Evolutionary conservation across 2,888 invertebrate species (phyloP).

Genomic region (Adela reaumurella): DNA sequence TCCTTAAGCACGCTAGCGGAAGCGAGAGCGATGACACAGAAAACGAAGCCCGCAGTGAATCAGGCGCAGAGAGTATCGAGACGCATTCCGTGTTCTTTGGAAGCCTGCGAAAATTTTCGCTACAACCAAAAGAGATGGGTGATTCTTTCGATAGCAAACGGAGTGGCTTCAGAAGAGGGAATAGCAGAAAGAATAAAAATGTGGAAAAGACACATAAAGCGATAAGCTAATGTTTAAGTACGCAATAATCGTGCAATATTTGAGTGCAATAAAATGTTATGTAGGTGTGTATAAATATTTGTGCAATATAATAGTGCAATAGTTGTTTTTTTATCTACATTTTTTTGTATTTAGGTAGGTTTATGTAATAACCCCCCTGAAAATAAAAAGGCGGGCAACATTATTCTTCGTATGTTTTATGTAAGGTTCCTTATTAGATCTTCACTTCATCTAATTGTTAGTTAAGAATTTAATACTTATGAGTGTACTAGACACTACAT

Average conservation of each 20-base stretch:
- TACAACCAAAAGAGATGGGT: not conserved
- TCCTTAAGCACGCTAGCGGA: slow-evolving; percentile 55
- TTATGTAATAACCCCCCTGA: too few relatives aligned
- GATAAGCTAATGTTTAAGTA: not conserved
- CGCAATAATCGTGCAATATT: slow-evolving; percentile 12
- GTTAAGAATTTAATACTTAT: too few relatives aligned
- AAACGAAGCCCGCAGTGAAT: slow-evolving; percentile 79
- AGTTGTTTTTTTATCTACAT: too few relatives aligned
- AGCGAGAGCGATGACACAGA: slow-evolving; percentile 78
- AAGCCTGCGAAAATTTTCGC: slow-evolving; percentile 55
- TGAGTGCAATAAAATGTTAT: slow-evolving; percentile 16
- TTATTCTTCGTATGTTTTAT: too few relatives aligned
- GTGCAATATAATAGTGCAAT: slow-evolving; percentile 3
- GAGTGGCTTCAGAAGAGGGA: not conserved
- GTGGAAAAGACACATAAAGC: not conserved
- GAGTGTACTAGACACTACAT: too few relatives aligned
- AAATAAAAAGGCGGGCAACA: too few relatives aligned
- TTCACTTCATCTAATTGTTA: too few relatives aligned
- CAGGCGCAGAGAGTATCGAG: slow-evolving; percentile 82
- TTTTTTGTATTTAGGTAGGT: too few relatives aligned
- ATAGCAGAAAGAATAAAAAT: not conserved
- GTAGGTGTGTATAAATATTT: not conserved
- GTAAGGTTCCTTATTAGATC: too few relatives aligned
- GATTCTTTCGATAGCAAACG: not conserved
- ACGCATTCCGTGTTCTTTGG: slow-evolving; percentile 85